Evolutionary conservation across 2,113 vertebrate genomes (phyloP), one percentile per base, ranked within the genome.

Genomic region (Ginglymostoma cirratum): DNA sequence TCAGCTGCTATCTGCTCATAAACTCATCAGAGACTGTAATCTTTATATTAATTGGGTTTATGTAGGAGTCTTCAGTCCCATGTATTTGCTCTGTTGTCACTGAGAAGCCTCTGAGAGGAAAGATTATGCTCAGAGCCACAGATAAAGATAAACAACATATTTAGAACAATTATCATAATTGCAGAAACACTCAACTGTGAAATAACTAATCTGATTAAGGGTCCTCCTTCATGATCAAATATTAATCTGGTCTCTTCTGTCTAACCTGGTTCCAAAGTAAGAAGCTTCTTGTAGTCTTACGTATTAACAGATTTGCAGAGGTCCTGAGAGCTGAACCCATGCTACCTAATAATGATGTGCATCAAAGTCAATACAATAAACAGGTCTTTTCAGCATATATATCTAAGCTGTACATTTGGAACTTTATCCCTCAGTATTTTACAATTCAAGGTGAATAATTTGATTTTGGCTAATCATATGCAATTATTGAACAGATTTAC

Each of bases 151-250:
- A 98, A 98, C 94, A 93, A 92, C 98, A 98, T 98, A 98, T 98
- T 99, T 99, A 99, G 98, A 97, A 97, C 98, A 99, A 99, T 99
- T 99, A 99, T 99, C 98, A 98, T 99, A 99, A 99, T 99, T 98
- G 98, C 98, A 98, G 98, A 98, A 98, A 98, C 98, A 98, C 98
- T 98, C 98, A 98, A 97, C 97, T 96, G 97, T 97, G 98, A 98
- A 98, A 99, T 98, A 98, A 98, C 98, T 98, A 98, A 99, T 98
- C 98, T 98, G 99, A 99, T 99, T 99, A 99, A 98, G 98, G 97
- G 98, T 98, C 98, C 98, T 99, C 98, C 98, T 98, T 97, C 97
- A 97, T 98, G 98, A 99, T 99, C 98, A 99, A 99, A 99, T 99
- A 99, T 99, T 99, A 99, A 99, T 98, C 98, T 98, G 98, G 97